A percentile compares a stretch with the other conserved stretches of the same genome.
Conservation (phyloP, 2,888 invertebrate genomes). For the Nomada fabriciana region DNA sequence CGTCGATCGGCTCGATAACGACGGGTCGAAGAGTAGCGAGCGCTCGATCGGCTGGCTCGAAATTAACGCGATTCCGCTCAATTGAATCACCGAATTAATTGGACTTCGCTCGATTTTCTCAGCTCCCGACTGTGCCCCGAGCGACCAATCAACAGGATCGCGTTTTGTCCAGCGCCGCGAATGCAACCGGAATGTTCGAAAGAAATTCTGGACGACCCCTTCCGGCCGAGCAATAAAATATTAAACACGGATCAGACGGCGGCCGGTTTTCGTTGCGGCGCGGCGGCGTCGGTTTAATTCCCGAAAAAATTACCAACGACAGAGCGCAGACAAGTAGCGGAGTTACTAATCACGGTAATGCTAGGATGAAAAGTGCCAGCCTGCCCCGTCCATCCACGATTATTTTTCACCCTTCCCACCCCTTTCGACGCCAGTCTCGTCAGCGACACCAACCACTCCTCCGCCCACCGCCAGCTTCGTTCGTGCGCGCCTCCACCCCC, state of each 20-base stretch:
- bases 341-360: conserved; percentile 67
- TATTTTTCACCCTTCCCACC: conserved; percentile 73
- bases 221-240: conserved; percentile 14
- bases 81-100: conserved; percentile 30
- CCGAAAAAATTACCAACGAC: conserved; percentile 35
- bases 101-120: not conserved
- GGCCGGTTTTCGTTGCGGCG: conserved; percentile 5
- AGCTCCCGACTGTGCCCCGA: not conserved
- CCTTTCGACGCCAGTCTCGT: conserved; percentile 46
- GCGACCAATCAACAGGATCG: not conserved
- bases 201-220: not conserved
- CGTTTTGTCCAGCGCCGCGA: not conserved
- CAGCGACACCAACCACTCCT: conserved; percentile 29
- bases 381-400: conserved; percentile 74
- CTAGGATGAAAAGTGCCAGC: conserved; percentile 47
- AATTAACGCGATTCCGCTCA: conserved; percentile 19
- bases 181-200: not conserved
- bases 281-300: conserved; percentile 12
- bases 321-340: conserved; percentile 35
- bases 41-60: conserved; percentile 3
- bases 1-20: conserved; percentile 9
- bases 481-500: conserved; percentile 6
- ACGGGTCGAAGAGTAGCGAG: conserved; percentile 3
- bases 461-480: conserved; percentile 6
- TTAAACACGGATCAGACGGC: conserved; percentile 23